phyloP scores from a whole-genome alignment of 2,113 vertebrate species.

The Aptenodytes forsteri region DNA sequence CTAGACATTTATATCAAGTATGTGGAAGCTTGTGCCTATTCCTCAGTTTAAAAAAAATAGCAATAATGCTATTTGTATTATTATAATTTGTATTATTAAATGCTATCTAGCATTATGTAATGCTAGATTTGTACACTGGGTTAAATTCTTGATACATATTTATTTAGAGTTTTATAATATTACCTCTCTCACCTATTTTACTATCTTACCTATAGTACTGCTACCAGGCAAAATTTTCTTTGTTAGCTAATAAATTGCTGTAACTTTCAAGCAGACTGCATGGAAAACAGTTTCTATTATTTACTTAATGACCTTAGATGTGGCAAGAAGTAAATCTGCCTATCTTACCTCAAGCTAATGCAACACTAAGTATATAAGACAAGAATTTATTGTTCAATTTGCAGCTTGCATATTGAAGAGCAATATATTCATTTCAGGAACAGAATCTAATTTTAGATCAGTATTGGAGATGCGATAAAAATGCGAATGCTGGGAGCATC shows the following conservation, averaged over 20 bases:
- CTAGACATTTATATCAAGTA: conserved; percentile 11
- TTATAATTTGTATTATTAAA: too few species aligned
- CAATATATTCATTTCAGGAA: conserved; percentile 30
- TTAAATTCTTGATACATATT: neutral
- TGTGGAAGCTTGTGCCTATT: neutral
- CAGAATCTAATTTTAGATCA: conserved; percentile 33
- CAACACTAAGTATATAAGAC: neutral
- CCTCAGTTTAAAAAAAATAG: neutral
- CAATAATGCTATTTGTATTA: neutral
- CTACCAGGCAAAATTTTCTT: neutral
- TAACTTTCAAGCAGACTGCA: neutral
- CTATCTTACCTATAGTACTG: neutral
- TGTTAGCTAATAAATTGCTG: neutral
- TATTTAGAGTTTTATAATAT: neutral
- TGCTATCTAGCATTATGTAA: too few species aligned
- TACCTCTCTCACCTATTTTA: neutral
- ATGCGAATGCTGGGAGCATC: neutral
- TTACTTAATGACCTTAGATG: neutral
- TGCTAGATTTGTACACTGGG: neutral
- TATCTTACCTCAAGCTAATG: neutral
- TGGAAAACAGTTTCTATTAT: conserved; percentile 1
- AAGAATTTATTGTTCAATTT: conserved; percentile 26
- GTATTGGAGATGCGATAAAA: neutral
- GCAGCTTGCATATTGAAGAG: conserved; percentile 3
- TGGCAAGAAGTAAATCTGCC: neutral